Percentiles rank a stretch among this genome's conserved stretches.
These are phyloP conservation scores for Drosophila kurseongensis DNA, from an alignment of 1,140 invertebrate species.

Conservation along the genomic window DNA sequence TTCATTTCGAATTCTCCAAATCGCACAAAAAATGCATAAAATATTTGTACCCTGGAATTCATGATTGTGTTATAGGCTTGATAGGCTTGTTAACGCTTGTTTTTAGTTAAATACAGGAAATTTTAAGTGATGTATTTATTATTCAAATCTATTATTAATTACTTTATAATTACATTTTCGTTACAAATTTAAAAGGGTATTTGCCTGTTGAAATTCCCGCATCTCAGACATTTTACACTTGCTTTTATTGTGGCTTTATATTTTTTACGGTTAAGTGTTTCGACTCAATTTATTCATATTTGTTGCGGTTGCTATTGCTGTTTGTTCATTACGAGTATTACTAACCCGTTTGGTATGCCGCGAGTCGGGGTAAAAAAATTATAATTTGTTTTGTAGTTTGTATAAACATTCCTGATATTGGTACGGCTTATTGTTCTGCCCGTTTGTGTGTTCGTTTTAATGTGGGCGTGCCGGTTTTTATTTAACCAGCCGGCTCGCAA, in stretches of 20 bases:
- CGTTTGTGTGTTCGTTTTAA: constrained; percentile 11
- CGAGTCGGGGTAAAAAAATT: constrained; percentile 24
- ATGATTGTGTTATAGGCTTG: not conserved
- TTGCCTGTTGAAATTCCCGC: not conserved
- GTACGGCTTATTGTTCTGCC: constrained; percentile 39
- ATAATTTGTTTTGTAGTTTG: constrained; percentile 58
- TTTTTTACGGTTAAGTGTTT: constrained; percentile 49
- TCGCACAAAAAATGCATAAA: constrained; percentile 36
- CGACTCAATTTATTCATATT: constrained; percentile 58
- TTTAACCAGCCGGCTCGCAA: constrained; percentile 40
- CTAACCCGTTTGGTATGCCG: constrained; percentile 66
- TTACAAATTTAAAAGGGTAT: constrained; percentile 9
- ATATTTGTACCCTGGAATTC: constrained; percentile 18
- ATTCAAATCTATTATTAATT: not conserved
- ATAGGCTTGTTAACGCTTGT: not conserved
- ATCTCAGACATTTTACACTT: not conserved
- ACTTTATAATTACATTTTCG: not conserved
- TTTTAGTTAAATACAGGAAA: not conserved
- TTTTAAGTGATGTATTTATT: not conserved
- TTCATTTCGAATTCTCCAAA: constrained; percentile 44
- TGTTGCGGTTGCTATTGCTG: constrained; percentile 26
- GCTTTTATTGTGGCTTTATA: constrained; percentile 24
- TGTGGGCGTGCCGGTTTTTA: constrained; percentile 60
- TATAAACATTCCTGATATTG: constrained; percentile 50
- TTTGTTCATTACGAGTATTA: constrained; percentile 53